Evolutionary conservation across 1,140 invertebrate species (phyloP), one percentile per base, ranked within the genome.

Genomic region (Ridgeia piscesae): DNA sequence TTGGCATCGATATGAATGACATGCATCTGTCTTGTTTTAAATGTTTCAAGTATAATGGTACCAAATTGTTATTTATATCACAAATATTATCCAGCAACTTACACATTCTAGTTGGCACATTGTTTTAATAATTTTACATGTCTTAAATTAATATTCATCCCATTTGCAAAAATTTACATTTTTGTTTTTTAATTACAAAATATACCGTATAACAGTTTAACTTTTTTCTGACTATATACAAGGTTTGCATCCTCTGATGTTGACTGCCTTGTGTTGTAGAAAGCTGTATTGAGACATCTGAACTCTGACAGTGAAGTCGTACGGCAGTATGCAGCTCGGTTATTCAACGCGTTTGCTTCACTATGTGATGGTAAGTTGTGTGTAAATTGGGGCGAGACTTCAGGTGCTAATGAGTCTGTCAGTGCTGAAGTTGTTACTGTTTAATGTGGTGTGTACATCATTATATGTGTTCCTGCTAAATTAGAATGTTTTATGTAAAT

Each of bases 321-420:
- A 31, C 95, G 94, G 92, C 95, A 97, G 94, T 95, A 95, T 58
- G 94, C 96, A 11, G 96, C 97, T 1, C 95, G 97, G 93, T 95
- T 97, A 11, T 94, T 97, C 58, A 97, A 97, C 94, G 95, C 97
- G 2, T 95, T 97, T 91, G 97, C 97, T 42, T 95, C 95, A 35
- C 93, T 95, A 14, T 95, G 95, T 94, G 94, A 94, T 93, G 95
- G 95, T 96, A 93, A 92, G 93, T 11, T 91, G 58, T 91, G 17
- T 14, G 14, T 11, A 91, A 27, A 42, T 91, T 91, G 58, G 0
- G 27, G 17, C 4, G 58, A 77, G 58, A 21, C 27, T 21, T 77
- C 14, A 77, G 27, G 2, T 77, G 27, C 58, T 27, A 77, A 31
- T 21, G 58, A 21, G 27, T 8, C 2, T 77, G 14, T 31, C 27